Conservation (phyloP, 2,797 vertebrate genomes). For the Cuniculus paca region DNA sequence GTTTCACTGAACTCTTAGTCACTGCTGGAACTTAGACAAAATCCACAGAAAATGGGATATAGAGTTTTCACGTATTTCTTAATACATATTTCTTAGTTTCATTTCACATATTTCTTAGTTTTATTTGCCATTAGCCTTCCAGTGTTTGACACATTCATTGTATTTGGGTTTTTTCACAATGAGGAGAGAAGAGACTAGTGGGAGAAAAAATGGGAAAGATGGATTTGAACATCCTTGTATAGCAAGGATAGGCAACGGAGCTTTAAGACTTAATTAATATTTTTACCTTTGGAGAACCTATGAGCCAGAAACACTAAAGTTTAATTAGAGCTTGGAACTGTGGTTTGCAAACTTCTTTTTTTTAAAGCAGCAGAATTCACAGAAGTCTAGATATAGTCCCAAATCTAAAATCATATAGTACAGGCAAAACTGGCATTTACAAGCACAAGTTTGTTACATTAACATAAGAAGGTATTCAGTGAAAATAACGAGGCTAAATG, state of each 20-base stretch:
- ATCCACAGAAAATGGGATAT: slow-evolving; percentile 1
- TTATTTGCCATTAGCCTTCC: neutral
- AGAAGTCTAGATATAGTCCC: neutral
- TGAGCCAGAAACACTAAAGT: neutral
- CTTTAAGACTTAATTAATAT: neutral
- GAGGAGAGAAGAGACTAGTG: neutral
- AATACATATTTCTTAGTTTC: neutral
- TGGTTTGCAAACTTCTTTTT: slow-evolving; percentile 44
- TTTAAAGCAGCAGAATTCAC: neutral
- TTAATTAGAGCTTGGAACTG: slow-evolving; percentile 42
- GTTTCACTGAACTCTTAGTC: neutral
- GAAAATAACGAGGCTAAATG: neutral
- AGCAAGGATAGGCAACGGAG: neutral
- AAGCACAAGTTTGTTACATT: slow-evolving; percentile 19
- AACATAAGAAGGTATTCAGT: neutral
- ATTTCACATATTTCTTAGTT: neutral
- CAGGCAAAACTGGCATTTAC: neutral
- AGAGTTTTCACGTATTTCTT: neutral
- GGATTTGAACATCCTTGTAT: neutral
- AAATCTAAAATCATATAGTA: neutral
- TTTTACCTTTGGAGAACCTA: neutral
- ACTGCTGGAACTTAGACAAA: slow-evolving; percentile 11
- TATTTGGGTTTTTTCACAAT: slow-evolving; percentile 8
- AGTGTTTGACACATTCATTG: neutral
- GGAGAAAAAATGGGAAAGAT: neutral